Evolutionary conservation across 2,888 invertebrate species (phyloP).

Genomic region (Dysmachus trigonus): DNA sequence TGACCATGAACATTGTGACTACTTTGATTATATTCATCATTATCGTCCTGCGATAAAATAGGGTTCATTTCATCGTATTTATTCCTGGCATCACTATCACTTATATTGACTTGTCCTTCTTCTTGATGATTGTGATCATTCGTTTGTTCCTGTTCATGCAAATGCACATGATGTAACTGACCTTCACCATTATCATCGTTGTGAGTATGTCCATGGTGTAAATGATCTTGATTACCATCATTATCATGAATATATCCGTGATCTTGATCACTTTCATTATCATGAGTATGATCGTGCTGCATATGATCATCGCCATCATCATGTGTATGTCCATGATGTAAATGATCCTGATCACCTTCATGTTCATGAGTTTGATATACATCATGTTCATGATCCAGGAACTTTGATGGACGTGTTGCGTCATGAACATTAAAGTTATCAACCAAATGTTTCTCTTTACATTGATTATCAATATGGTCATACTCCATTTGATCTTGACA

Average conservation of each 20-base stretch:
- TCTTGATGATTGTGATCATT: not conserved
- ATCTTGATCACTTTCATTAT: not conserved
- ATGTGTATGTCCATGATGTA: not conserved
- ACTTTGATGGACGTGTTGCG: slow-evolving; percentile 61
- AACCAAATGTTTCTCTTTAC: slow-evolving; percentile 54
- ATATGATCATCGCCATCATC: not conserved
- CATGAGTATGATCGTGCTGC: slow-evolving; percentile 24
- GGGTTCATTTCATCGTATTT: not conserved
- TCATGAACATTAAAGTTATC: slow-evolving; percentile 51
- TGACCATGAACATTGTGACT: not conserved
- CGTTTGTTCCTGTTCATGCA: not conserved
- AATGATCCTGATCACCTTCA: not conserved
- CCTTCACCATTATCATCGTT: not conserved
- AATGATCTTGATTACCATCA: not conserved
- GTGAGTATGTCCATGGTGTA: not conserved
- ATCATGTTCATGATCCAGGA: slow-evolving; percentile 58
- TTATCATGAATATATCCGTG: not conserved
- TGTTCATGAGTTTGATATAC: slow-evolving; percentile 38
- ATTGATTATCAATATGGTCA: slow-evolving; percentile 56
- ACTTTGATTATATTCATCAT: not conserved
- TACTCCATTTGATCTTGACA: slow-evolving; percentile 71
- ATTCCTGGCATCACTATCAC: not conserved
- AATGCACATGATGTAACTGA: slow-evolving; percentile 29
- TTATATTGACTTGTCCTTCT: not conserved
- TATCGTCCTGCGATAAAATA: not conserved